Evolutionary conservation across 2,113 vertebrate genomes (phyloP), one percentile per base, ranked within the genome.

Genomic region (Stegastes partitus): DNA sequence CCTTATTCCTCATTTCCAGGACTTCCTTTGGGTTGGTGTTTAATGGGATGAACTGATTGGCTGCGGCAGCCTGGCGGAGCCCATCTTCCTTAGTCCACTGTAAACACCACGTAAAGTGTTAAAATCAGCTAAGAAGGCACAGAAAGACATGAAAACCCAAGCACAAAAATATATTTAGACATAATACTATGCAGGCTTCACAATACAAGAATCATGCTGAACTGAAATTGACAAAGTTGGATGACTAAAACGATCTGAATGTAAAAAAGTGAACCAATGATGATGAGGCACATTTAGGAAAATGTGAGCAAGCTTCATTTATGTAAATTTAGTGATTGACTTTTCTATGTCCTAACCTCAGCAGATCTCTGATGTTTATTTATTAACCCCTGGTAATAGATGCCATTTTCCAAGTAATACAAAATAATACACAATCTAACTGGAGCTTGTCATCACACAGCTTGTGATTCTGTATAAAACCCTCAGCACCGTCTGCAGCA

Each of bases 1-100:
- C 98, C 98, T 99, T 99, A 95, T 99, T 99, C 85, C 98, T 96
- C 97, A 98, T 99, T 94, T 99, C 98, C 92, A 98, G 96, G 82
- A 99, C 97, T 61, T 99, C 98, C 94, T 97, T 99, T 21, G 98
- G 97, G 84, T 99, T 96, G 79, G 98, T 99, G 96, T 99, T 99
- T 94, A 99, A 57, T 8, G 98, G 98, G 82, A 99, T 97, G 93
- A 99, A 99, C 93, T 99, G 97, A 96, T 97, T 99, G 94, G 97
- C 97, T 95, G 94, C 97, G 68, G 97, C 94, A 93, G 96, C 93
- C 92, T 97, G 94, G 91, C 96, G 96, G 81, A 96, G 93, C 86
- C 96, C 96, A 72, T 98, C 98, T 93, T 99, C 98, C 93, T 99
- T 99, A 91, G 96, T 96, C 98, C 98, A 99, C 98, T 99, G 96